A percentile compares a stretch with the other conserved stretches of the same genome.
These are phyloP conservation scores for Eupithecia pulchellata DNA, from an alignment of 2,888 invertebrate species.

Conservation along the genomic window DNA sequence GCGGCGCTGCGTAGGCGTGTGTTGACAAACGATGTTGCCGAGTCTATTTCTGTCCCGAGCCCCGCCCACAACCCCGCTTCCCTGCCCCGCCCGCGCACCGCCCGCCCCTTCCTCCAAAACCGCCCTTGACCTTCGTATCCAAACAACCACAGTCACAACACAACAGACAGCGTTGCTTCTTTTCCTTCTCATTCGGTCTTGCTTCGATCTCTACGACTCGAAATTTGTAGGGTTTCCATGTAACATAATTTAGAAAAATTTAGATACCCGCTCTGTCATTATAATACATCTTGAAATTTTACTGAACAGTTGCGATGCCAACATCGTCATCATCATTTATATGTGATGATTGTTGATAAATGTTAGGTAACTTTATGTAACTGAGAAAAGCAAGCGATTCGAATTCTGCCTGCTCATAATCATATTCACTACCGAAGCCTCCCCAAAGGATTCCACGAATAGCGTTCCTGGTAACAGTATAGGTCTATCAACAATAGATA, in stretches of 20 bases:
- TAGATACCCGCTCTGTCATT: not conserved
- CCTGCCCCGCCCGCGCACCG: conserved; percentile 43
- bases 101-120: conserved; percentile 55
- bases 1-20: conserved; percentile 76
- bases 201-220: not conserved
- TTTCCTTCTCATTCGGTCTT: conserved; percentile 40
- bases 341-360: conserved; percentile 30
- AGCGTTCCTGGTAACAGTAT: not conserved
- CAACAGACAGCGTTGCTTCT: conserved; percentile 62
- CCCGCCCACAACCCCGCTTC: conserved; percentile 59
- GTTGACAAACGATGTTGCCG: conserved; percentile 81
- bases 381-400: not conserved
- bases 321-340: conserved; percentile 29
- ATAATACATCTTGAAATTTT: conserved; percentile 8
- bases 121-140: conserved; percentile 82
- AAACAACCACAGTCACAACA: conserved; percentile 84
- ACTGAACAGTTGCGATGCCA: conserved; percentile 19
- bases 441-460: not conserved
- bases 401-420: not conserved
- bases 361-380: conserved; percentile 7
- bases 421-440: not conserved
- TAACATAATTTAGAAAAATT: not conserved
- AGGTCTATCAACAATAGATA: not conserved
- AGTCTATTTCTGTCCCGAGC: conserved; percentile 73
- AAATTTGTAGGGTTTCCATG: not conserved